These are phyloP conservation scores for Tangachromis dhanisi DNA, from an alignment of 2,113 vertebrate species.

Conservation along the genomic window DNA sequence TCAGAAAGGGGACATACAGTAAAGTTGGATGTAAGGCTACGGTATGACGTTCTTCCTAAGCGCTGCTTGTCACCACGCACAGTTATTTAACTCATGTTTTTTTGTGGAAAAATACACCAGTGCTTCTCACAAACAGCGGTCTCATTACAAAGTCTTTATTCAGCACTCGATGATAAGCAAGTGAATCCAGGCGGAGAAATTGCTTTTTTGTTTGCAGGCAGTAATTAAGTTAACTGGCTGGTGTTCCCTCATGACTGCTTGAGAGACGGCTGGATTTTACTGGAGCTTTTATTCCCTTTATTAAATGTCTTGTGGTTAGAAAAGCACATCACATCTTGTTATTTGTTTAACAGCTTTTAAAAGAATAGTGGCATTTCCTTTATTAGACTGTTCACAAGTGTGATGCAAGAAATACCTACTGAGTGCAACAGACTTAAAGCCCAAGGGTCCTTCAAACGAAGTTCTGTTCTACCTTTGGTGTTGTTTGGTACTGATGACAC, in stretches of 20 bases:
- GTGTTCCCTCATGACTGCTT: not conserved
- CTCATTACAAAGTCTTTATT: not conserved
- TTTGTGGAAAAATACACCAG: not conserved
- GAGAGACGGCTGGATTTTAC: not conserved
- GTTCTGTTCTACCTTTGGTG: not conserved
- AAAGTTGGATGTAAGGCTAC: not conserved
- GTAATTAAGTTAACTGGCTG: not conserved
- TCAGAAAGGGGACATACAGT: not conserved
- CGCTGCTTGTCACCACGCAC: not conserved
- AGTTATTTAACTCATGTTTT: not conserved
- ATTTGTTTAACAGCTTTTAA: not conserved
- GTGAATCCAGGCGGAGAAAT: not conserved
- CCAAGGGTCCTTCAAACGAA: not conserved
- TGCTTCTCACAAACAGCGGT: not conserved
- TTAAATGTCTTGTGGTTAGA: not conserved
- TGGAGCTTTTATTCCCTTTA: not conserved
- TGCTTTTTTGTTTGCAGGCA: not conserved
- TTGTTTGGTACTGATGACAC: not conserved
- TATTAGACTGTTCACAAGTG: not conserved
- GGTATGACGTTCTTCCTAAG: not conserved
- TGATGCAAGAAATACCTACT: not conserved
- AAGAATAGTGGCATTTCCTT: not conserved
- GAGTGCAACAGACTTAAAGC: not conserved
- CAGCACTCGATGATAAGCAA: not conserved
- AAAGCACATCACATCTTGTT: not conserved